Percentiles rank a stretch among this genome's conserved stretches.
Conservation (phyloP, 2,888 invertebrate genomes). For the Macroteleia sp. region DNA sequence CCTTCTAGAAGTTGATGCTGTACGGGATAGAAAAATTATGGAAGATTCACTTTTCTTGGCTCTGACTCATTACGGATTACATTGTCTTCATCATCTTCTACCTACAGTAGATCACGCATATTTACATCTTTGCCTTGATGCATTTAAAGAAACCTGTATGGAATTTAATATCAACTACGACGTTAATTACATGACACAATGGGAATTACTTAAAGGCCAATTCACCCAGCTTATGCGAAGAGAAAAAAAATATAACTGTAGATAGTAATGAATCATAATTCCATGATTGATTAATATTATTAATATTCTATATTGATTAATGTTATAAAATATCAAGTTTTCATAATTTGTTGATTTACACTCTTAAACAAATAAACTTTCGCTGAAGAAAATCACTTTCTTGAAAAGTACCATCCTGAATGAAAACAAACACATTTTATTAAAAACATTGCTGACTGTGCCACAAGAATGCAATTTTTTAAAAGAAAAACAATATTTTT, state of each 20-base stretch:
- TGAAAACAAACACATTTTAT: too few species aligned
- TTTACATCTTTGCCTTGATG: slow-evolving; percentile 87
- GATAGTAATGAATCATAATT: too few species aligned
- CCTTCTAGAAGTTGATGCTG: slow-evolving; percentile 89
- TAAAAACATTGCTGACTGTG: too few species aligned
- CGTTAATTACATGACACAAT: slow-evolving; percentile 80
- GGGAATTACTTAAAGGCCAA: slow-evolving; percentile 88
- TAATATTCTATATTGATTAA: too few species aligned
- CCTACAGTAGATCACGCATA: slow-evolving; percentile 92
- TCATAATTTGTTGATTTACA: too few species aligned
- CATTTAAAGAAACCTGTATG: slow-evolving; percentile 87
- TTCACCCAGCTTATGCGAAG: slow-evolving; percentile 86
- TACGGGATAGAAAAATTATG: slow-evolving; percentile 89
- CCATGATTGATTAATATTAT: too few species aligned
- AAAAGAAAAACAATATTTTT: too few species aligned
- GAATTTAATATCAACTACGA: slow-evolving; percentile 86
- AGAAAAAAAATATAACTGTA: slow-evolving; percentile 77
- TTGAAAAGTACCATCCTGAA: too few species aligned
- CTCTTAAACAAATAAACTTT: too few species aligned
- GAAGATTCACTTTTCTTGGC: slow-evolving; percentile 88
- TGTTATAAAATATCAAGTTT: too few species aligned
- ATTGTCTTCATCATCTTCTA: slow-evolving; percentile 91
- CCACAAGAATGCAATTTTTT: too few species aligned
- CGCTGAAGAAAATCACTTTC: too few species aligned
- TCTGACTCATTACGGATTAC: slow-evolving; percentile 91